Evolutionary conservation across 2,888 invertebrate genomes (phyloP).

Genomic region (Cinara cedri): DNA sequence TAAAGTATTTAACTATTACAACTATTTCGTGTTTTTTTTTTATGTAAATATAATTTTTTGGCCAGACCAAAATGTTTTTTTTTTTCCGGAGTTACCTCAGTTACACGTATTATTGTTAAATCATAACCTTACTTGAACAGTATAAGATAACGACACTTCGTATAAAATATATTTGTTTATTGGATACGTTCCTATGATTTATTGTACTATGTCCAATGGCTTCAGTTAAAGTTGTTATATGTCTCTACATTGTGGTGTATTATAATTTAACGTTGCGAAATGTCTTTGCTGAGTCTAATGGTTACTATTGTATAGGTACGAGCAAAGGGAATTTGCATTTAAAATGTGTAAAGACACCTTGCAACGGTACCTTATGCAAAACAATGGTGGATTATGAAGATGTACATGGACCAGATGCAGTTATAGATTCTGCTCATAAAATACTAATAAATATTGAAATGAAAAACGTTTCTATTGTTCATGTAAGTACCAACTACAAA

Average conservation of each 20-base stretch:
- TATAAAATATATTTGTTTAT: background rate
- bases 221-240: background rate
- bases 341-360: conserved; percentile 6
- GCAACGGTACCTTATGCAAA: background rate
- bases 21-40: too few relatives aligned
- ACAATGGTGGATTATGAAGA: background rate
- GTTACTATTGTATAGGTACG: conserved; percentile 4
- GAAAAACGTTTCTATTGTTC: background rate
- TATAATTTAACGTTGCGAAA: background rate
- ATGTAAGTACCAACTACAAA: background rate
- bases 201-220: too few relatives aligned
- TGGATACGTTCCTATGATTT: too few relatives aligned
- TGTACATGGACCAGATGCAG: background rate
- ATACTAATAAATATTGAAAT: conserved; percentile 7
- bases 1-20: too few relatives aligned
- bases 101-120: too few relatives aligned
- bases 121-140: too few relatives aligned
- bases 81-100: too few relatives aligned
- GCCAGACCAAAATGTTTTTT: too few relatives aligned
- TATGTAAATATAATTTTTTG: too few relatives aligned
- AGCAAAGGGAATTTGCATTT: background rate
- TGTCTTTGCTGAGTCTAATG: background rate
- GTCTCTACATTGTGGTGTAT: background rate
- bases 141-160: too few relatives aligned
- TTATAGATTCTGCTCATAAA: background rate